phyloP scores from a whole-genome alignment of 2,113 vertebrate genomes.

The Myxocyprinus asiaticus region DNA sequence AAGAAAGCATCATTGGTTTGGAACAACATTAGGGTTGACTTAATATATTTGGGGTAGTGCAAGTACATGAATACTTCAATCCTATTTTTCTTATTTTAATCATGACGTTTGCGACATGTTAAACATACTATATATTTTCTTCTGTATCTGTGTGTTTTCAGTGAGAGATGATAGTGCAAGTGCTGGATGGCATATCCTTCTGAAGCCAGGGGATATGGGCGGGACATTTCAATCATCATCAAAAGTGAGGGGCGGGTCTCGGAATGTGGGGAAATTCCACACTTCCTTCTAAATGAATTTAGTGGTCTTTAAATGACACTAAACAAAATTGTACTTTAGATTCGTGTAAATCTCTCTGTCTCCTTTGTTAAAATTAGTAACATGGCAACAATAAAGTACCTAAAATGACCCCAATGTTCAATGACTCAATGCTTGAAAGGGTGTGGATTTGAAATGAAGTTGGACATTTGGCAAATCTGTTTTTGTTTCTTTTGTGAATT shows the following conservation, averaged over 20 bases:
- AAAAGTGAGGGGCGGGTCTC: conserved; percentile 40
- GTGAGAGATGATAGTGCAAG: neutral
- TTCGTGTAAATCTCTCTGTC: neutral
- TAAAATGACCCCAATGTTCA: too few species aligned
- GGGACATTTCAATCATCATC: conserved; percentile 53
- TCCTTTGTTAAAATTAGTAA: neutral
- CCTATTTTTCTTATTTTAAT: too few species aligned
- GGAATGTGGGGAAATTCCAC: conserved; percentile 69
- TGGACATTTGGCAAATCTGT: neutral
- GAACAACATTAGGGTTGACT: too few species aligned
- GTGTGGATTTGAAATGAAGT: neutral
- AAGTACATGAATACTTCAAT: too few species aligned
- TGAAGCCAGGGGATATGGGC: conserved; percentile 47
- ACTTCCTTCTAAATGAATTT: conserved; percentile 45
- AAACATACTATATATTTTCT: too few species aligned
- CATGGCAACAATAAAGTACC: too few species aligned
- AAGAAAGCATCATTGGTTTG: too few species aligned
- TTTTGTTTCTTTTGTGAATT: conserved; percentile 20
- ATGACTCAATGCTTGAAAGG: neutral
- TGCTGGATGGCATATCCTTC: neutral
- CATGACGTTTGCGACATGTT: too few species aligned
- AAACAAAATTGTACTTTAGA: neutral
- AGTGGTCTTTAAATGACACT: conserved; percentile 25
- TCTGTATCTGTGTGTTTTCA: neutral
- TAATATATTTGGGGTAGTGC: too few species aligned